These are phyloP conservation scores for Pelobates fuscus DNA, from an alignment of 2,113 vertebrate species.

Conservation along the genomic window DNA sequence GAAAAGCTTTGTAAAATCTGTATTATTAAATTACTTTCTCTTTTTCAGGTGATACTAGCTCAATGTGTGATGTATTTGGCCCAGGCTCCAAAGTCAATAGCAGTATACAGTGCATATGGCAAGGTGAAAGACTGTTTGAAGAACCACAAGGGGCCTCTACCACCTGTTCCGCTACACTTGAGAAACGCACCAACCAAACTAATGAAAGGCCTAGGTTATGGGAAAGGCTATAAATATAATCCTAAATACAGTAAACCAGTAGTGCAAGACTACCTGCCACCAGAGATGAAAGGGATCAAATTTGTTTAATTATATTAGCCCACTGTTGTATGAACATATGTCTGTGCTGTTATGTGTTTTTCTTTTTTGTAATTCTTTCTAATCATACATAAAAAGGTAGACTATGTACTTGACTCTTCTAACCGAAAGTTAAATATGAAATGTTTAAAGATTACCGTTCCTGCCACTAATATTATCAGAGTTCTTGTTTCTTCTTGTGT, in stretches of 20 bases:
- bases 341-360: no score
- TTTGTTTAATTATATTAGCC: conserved; percentile 69
- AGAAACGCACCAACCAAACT: conserved; percentile 89
- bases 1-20: no score
- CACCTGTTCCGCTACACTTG: conserved; percentile 88
- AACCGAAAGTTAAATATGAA: no score
- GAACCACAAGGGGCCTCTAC: conserved; percentile 85
- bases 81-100: conserved; percentile 87
- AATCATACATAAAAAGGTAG: no score
- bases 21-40: conserved; percentile 23
- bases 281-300: conserved; percentile 75
- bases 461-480: no score
- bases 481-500: no score
- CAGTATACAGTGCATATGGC: conserved; percentile 83
- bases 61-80: conserved; percentile 91
- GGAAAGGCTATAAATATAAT: conserved; percentile 91
- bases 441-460: no score
- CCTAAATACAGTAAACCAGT: conserved; percentile 77
- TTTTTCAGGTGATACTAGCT: conserved; percentile 87
- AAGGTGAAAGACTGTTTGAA: conserved; percentile 87
- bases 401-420: no score
- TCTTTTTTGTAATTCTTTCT: no score
- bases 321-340: conserved; percentile 20
- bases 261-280: conserved; percentile 87
- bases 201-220: conserved; percentile 91